Percentiles rank a stretch among this genome's conserved stretches.
Evolutionary conservation across 2,797 vertebrate genomes (phyloP).

Genomic region (Muscicapa striata): DNA sequence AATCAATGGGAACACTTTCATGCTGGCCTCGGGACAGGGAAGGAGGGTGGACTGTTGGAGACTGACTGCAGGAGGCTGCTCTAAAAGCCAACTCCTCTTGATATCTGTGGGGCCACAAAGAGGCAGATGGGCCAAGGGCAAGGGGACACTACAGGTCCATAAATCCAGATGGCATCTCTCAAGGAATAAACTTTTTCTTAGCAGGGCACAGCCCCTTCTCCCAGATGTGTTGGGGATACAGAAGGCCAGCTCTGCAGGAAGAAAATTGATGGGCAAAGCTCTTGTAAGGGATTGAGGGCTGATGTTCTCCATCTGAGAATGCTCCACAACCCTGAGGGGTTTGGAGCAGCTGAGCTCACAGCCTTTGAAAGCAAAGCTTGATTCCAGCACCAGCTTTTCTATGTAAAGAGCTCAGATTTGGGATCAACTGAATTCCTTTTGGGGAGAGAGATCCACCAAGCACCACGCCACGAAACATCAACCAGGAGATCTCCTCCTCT

Average conservation of each 20-base stretch:
- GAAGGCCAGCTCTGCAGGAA: neutral
- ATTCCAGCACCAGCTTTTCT: neutral
- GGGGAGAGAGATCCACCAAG: neutral
- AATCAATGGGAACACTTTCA: neutral
- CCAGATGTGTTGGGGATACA: neutral
- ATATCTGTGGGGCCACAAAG: rapidly evolving
- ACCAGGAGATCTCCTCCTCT: neutral
- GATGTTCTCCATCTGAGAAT: neutral
- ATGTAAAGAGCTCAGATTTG: neutral
- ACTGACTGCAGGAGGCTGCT: neutral
- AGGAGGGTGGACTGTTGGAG: neutral
- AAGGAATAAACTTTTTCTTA: neutral
- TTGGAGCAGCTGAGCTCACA: neutral
- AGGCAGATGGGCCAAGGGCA: neutral
- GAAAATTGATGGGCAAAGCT: neutral
- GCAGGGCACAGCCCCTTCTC: neutral
- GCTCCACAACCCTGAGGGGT: neutral
- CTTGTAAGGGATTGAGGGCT: neutral
- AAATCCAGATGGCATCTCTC: neutral
- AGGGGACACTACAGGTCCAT: neutral
- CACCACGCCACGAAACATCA: neutral
- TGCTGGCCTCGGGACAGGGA: neutral
- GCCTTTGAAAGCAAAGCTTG: neutral
- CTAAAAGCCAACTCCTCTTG: neutral
- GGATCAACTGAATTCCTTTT: neutral